Evolutionary conservation across 2,888 invertebrate species (phyloP).

Genomic region (Nomada ferruginata): DNA sequence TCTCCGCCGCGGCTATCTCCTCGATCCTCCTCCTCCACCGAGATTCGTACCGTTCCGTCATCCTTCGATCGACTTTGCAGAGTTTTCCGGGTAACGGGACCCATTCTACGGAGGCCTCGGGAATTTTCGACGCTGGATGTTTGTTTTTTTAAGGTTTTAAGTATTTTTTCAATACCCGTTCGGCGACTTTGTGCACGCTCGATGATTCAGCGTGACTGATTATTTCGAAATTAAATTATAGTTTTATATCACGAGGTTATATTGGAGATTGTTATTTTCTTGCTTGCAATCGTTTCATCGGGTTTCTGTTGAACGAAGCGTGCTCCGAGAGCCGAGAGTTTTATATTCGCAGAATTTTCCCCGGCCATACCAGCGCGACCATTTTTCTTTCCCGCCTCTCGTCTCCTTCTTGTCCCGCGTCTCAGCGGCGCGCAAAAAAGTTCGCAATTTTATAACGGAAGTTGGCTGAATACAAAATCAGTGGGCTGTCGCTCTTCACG

Average conservation of each 20-base stretch:
- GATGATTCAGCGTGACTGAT: too few relatives aligned
- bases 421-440: conserved; percentile 70
- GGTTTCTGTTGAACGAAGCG: conserved; percentile 6
- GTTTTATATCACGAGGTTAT: background rate
- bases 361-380: conserved; percentile 24
- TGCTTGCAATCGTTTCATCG: conserved; percentile 14
- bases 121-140: background rate
- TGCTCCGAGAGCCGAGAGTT: conserved; percentile 21
- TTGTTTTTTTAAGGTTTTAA: background rate
- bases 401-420: conserved; percentile 55
- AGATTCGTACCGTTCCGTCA: conserved; percentile 35
- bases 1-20: conserved; percentile 41
- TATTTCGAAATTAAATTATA: background rate
- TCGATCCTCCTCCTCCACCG: conserved; percentile 24
- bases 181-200: too few relatives aligned
- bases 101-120: background rate
- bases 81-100: conserved; percentile 15
- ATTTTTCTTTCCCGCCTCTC: conserved; percentile 49
- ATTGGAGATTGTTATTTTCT: background rate
- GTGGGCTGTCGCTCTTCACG: conserved; percentile 69
- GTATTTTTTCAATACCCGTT: background rate
- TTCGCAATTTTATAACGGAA: conserved; percentile 80
- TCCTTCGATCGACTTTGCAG: conserved; percentile 24
- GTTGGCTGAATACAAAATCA: conserved; percentile 80
- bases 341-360: conserved; percentile 40